Conservation (phyloP, 2,113 vertebrate species). For the Octodon degus region DNA sequence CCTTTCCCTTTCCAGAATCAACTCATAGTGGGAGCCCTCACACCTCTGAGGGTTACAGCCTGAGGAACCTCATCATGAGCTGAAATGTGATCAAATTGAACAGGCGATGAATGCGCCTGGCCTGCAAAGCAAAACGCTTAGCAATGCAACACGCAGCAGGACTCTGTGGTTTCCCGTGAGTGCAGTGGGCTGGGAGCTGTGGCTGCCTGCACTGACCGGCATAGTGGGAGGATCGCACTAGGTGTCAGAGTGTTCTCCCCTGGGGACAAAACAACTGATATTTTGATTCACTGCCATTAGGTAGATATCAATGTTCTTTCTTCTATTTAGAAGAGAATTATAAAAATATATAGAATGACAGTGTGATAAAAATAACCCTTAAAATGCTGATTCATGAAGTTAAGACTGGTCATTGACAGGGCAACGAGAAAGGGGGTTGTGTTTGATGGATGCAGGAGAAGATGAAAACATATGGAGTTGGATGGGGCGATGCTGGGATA, state of each 20-base stretch:
- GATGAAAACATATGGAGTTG: too few relatives aligned
- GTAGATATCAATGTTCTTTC: background rate
- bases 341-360: background rate
- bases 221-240: background rate
- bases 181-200: background rate
- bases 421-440: background rate
- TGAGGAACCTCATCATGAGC: background rate
- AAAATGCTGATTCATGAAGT: background rate
- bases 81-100: background rate
- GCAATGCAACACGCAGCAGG: background rate
- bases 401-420: background rate
- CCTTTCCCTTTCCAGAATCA: background rate
- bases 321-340: background rate
- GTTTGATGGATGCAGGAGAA: too few relatives aligned
- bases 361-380: background rate
- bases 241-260: background rate
- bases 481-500: too few relatives aligned
- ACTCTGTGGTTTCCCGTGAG: background rate
- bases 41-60: background rate
- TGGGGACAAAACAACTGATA: background rate
- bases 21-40: background rate
- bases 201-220: background rate
- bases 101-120: background rate
- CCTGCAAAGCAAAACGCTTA: accelerated
- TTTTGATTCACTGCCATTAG: background rate